Conservation (phyloP, 2,888 invertebrate species). For the Limnephilus lunatus region DNA sequence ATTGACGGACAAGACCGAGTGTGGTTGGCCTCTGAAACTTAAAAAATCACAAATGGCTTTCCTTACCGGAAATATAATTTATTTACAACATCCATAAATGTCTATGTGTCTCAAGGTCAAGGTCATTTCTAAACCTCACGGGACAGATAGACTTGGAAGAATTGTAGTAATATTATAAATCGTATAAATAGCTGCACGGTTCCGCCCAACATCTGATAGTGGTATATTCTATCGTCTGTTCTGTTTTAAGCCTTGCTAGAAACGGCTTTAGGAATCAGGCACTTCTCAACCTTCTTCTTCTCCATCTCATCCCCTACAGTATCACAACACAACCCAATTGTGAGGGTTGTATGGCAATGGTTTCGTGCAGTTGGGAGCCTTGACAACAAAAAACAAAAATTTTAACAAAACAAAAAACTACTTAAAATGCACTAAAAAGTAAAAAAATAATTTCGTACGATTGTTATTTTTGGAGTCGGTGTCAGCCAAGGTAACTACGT, state of each 20-base stretch:
- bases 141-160: not conserved
- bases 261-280: too few relatives aligned
- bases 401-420: too few relatives aligned
- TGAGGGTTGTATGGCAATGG: not conserved
- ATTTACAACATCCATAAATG: not conserved
- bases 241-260: not conserved
- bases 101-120: conserved; percentile 40
- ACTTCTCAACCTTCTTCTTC: not conserved
- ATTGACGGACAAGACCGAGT: not conserved
- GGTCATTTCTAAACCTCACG: not conserved
- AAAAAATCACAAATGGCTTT: not conserved
- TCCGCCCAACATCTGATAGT: not conserved
- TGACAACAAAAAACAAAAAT: too few relatives aligned
- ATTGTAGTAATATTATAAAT: not conserved
- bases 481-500: too few relatives aligned
- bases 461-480: too few relatives aligned
- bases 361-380: not conserved
- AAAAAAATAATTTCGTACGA: too few relatives aligned
- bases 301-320: not conserved
- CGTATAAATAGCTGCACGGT: not conserved
- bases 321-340: not conserved
- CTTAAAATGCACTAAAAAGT: too few relatives aligned
- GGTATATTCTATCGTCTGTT: not conserved
- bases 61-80: not conserved
- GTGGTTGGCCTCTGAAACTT: not conserved